A percentile compares a stretch with the other conserved stretches of the same genome.
Evolutionary conservation across 2,888 invertebrate species (phyloP).

Genomic region (Meiosimyza decipiens): DNA sequence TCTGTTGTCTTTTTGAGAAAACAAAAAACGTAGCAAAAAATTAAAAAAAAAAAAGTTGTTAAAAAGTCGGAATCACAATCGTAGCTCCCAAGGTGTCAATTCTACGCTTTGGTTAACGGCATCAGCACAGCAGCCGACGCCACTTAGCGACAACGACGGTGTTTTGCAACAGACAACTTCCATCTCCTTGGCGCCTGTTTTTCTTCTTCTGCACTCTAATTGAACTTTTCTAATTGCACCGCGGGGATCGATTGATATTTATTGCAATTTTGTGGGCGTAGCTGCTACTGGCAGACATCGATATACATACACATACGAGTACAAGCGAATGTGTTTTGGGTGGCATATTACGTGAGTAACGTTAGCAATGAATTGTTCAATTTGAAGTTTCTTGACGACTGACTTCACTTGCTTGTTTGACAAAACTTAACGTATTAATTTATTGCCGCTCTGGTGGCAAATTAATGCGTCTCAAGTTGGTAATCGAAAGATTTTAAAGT

Average conservation of each 20-base stretch:
- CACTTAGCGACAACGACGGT: background rate
- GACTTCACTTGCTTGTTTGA: too few relatives aligned
- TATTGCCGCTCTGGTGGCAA: too few relatives aligned
- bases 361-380: too few relatives aligned
- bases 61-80: background rate
- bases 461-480: too few relatives aligned
- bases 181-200: background rate
- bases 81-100: constrained; percentile 20
- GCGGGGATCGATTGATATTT: constrained; percentile 59
- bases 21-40: background rate
- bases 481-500: too few relatives aligned
- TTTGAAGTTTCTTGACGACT: too few relatives aligned
- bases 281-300: too few relatives aligned
- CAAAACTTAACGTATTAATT: too few relatives aligned
- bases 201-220: constrained; percentile 41
- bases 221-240: constrained; percentile 57
- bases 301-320: too few relatives aligned
- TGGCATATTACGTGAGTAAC: too few relatives aligned
- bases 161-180: background rate
- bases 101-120: constrained; percentile 12
- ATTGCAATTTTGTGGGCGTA: constrained; percentile 45
- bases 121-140: constrained; percentile 9
- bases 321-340: too few relatives aligned
- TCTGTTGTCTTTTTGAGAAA: background rate
- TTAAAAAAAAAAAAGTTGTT: too few relatives aligned